These are phyloP conservation scores for Drosophila prostipennis DNA, from an alignment of 2,888 invertebrate genomes.

Conservation along the genomic window DNA sequence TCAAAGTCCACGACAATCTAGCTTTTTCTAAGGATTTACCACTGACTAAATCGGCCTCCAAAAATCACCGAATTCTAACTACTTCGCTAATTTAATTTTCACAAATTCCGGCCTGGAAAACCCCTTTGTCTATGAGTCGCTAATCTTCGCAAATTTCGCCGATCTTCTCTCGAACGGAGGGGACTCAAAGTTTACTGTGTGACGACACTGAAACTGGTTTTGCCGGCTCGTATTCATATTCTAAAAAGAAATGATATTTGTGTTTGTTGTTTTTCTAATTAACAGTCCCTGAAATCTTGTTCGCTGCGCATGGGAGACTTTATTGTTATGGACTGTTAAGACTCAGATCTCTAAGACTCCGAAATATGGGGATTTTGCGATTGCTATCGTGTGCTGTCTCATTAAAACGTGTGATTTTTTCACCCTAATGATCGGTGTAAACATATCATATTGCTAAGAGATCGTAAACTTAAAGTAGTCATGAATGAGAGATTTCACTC, in stretches of 20 bases:
- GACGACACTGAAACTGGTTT: constrained; percentile 65
- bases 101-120: constrained; percentile 43
- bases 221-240: constrained; percentile 10
- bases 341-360: constrained; percentile 13
- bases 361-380: constrained; percentile 20
- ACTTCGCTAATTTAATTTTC: constrained; percentile 31
- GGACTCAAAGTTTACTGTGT: constrained; percentile 40
- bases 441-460: constrained; percentile 17
- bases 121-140: constrained; percentile 54
- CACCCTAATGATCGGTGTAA: constrained; percentile 26
- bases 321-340: constrained; percentile 24
- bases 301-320: constrained; percentile 21
- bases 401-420: constrained; percentile 32
- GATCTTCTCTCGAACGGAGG: constrained; percentile 7
- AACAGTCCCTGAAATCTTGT: constrained; percentile 30
- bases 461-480: constrained; percentile 11
- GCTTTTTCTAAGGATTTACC: constrained; percentile 9
- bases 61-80: constrained; percentile 42
- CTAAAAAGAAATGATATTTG: constrained; percentile 15
- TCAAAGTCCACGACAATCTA: not conserved
- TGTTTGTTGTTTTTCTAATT: constrained; percentile 37
- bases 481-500: constrained; percentile 23
- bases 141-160: constrained; percentile 24
- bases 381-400: constrained; percentile 14
- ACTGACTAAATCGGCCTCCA: constrained; percentile 5